Evolutionary conservation across 2,797 vertebrate species (phyloP), one percentile per base, ranked within the genome.

Genomic region (Poeciliopsis gracilis): DNA sequence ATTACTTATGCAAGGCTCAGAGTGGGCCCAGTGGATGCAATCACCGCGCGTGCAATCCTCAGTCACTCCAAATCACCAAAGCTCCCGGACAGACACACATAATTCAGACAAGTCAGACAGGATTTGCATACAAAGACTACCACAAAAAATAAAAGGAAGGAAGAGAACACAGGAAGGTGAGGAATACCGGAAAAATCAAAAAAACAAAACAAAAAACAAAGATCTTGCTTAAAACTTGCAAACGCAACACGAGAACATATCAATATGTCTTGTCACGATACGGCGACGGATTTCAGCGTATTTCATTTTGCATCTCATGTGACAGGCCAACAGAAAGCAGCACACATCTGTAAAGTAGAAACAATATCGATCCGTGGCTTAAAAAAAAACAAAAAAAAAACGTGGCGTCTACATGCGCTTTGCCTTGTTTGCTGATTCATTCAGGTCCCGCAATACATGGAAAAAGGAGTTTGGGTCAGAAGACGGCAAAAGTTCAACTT

Each of bases 1-100:
- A 95, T 95, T 95, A 95, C 94, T 95, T 95, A 94, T 95, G 94
- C 95, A 94, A 93, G 92, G 92, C 94, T 95, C 93, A 94, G 93
- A 94, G 90, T 94, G 92, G 93, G 93, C 92, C 94, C 94, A 93
- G 93, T 94, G 93, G 94, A 95, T 93, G 94, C 95, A 95, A 94
- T 94, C 94, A 95, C 93, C 88, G 87, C 90, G 91, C 93, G 91
- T 94, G 90, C 94, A 91, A 92, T 94, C 92, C 93, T 94, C 94
- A 95, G 94, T 95, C 94, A 95, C 93, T 94, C 93, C 87, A 90
- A 93, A 95, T 95, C 94, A 94, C 92, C 87, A 86, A 93, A 84
- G 89, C 90, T 92, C 88, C 89, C 84, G 93, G 94, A 95, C 94
- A 93, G 93, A 95, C 94, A 95, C 94, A 95, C 95, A 94, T 94